A percentile compares a stretch with the other conserved stretches of the same genome.
These are phyloP conservation scores for Ophthalmolycus amberensis DNA, from an alignment of 2,113 vertebrate genomes.

Conservation along the genomic window DNA sequence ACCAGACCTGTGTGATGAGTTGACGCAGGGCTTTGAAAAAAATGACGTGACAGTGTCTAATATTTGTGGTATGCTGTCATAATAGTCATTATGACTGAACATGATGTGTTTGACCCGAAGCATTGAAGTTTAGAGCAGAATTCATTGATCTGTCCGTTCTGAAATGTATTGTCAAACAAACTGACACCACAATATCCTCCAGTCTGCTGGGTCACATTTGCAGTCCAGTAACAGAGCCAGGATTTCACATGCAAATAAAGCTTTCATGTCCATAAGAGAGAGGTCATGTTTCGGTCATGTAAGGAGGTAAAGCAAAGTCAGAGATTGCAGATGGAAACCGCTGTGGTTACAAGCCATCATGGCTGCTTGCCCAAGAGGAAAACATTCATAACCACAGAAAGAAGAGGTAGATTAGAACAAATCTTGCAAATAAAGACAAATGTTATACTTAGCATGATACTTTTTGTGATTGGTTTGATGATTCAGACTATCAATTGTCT, in stretches of 20 bases:
- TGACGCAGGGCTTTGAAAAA: slow-evolving; percentile 41
- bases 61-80: slow-evolving; percentile 60
- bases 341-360: slow-evolving; percentile 12
- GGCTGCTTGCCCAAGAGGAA: slow-evolving; percentile 29
- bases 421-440: background rate
- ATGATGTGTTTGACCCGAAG: slow-evolving; percentile 22
- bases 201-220: background rate
- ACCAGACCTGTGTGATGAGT: slow-evolving; percentile 51
- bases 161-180: background rate
- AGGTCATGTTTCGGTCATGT: slow-evolving; percentile 43
- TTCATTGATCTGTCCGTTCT: background rate
- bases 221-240: background rate
- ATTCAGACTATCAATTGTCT: background rate
- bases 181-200: background rate
- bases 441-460: background rate
- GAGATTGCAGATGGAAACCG: background rate
- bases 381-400: slow-evolving; percentile 29
- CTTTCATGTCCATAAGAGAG: slow-evolving; percentile 56
- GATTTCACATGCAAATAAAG: slow-evolving; percentile 18
- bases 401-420: background rate
- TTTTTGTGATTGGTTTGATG: background rate
- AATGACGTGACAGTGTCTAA: slow-evolving; percentile 14
- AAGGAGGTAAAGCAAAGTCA: slow-evolving; percentile 23
- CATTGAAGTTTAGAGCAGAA: too few relatives aligned
- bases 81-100: slow-evolving; percentile 20